Conservation (phyloP, 35 echinoderm and acorn worm genomes). For the Lytechinus pictus region DNA sequence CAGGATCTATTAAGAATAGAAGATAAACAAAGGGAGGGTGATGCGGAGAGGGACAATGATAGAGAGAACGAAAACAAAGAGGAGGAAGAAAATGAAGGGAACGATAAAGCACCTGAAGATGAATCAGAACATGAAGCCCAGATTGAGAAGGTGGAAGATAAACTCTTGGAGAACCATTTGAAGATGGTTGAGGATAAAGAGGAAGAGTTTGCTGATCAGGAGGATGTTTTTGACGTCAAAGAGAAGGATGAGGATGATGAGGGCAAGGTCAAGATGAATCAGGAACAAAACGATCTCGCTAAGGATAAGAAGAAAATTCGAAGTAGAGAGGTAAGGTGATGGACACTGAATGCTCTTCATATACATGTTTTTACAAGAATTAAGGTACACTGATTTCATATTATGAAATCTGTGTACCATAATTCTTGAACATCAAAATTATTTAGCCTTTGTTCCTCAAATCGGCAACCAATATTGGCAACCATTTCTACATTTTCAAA, state of each 20-base stretch:
- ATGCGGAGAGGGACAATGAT: not conserved
- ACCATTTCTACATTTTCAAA: no score
- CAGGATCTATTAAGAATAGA: not conserved
- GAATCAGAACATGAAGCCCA: not conserved
- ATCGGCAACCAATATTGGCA: no score
- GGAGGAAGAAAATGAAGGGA: not conserved
- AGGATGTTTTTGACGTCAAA: not conserved
- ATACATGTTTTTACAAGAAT: not conserved
- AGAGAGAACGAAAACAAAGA: not conserved
- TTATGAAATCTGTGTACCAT: not conserved
- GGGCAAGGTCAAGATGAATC: not conserved
- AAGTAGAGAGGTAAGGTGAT: constrained; percentile 26
- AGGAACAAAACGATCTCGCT: not conserved
- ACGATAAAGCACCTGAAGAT: not conserved
- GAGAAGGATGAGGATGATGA: not conserved
- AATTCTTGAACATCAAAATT: no score
- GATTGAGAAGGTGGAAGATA: not conserved
- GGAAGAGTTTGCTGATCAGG: constrained; percentile 3
- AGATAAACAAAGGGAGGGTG: not conserved
- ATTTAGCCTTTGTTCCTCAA: no score
- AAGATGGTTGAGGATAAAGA: not conserved
- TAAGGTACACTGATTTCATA: not conserved
- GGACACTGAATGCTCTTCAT: not conserved
- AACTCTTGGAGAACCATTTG: not conserved
- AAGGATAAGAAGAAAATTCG: not conserved